Percentiles rank a stretch among this genome's conserved stretches.
phyloP scores from a whole-genome alignment of 2,797 vertebrate genomes.

The Danio aesculapii region DNA sequence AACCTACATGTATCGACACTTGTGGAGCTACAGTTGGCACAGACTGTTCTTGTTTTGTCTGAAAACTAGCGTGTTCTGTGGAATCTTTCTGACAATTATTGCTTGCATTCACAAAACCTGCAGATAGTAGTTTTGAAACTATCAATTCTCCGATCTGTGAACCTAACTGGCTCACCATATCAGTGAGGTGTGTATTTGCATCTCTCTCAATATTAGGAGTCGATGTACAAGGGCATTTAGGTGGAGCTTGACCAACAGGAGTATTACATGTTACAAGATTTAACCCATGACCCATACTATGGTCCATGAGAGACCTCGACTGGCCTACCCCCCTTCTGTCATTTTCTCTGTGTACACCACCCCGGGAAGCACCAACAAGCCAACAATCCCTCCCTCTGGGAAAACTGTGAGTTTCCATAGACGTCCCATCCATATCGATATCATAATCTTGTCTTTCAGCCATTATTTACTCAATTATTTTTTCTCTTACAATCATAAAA shows the following conservation, averaged over 20 bases:
- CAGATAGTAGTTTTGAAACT: constrained; percentile 48
- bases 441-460: background rate
- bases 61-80: background rate
- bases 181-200: constrained; percentile 1
- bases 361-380: background rate
- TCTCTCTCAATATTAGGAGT: no score
- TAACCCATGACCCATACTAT: no score
- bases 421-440: background rate
- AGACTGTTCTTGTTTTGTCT: background rate
- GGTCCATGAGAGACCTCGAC: no score
- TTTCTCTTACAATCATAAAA: background rate
- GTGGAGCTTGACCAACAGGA: no score
- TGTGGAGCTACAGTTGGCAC: background rate
- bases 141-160: constrained; percentile 53
- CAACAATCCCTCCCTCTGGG: background rate
- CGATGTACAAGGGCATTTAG: no score
- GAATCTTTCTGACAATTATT: background rate
- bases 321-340: no score
- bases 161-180: constrained; percentile 50
- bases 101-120: constrained; percentile 34
- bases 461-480: background rate
- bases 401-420: background rate
- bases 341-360: no score
- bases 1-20: constrained; percentile 26
- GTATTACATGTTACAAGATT: no score